Conservation (phyloP, 2,888 invertebrate genomes). For the Morpho achilles region DNA sequence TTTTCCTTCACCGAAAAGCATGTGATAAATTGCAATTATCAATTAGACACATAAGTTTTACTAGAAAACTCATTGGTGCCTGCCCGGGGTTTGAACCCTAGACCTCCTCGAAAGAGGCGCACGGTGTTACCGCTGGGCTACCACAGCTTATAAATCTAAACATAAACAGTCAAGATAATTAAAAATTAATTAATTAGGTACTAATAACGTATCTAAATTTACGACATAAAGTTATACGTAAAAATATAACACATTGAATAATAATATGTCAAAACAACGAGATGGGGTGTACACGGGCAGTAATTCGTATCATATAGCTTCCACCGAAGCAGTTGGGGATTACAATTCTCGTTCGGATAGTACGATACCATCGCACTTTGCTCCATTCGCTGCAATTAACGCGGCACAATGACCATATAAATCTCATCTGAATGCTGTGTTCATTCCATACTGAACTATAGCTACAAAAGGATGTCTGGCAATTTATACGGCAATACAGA, state of each 20-base stretch:
- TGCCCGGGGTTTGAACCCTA: too few relatives aligned
- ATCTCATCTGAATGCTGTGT: constrained; percentile 65
- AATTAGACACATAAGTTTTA: too few relatives aligned
- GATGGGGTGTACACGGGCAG: constrained; percentile 13
- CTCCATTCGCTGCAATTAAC: constrained; percentile 74
- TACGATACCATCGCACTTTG: constrained; percentile 68
- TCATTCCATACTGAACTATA: constrained; percentile 53
- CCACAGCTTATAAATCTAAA: too few relatives aligned
- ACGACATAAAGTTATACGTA: neutral
- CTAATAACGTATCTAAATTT: neutral
- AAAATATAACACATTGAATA: neutral
- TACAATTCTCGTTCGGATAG: constrained; percentile 62
- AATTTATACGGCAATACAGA: constrained; percentile 18
- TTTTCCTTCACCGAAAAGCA: too few relatives aligned
- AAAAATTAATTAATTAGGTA: neutral
- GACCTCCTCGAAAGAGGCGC: too few relatives aligned
- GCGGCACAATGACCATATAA: constrained; percentile 74
- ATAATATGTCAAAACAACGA: constrained; percentile 3
- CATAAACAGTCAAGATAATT: too few relatives aligned
- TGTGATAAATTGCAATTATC: too few relatives aligned
- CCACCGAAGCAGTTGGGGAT: constrained; percentile 44
- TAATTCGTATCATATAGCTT: constrained; percentile 27
- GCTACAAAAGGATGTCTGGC: constrained; percentile 24
- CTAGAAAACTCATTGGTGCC: too few relatives aligned
- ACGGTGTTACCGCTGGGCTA: too few relatives aligned